Conservation (phyloP, 35 echinoderm and acorn worm species). For the Holothuria glaberrima region DNA sequence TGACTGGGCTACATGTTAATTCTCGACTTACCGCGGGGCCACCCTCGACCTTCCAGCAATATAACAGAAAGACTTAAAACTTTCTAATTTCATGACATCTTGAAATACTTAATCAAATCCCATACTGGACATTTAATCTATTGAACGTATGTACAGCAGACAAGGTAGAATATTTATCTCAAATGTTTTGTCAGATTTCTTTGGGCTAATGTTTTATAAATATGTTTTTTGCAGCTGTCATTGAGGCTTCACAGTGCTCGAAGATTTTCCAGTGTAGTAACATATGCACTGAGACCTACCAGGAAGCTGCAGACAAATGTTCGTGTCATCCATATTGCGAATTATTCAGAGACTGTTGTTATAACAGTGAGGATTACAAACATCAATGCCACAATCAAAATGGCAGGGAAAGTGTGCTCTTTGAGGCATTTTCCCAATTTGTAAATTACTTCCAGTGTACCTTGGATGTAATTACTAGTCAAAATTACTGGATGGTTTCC, state of each 20-base stretch:
- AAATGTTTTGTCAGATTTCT: no score
- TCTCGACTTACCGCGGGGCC: no score
- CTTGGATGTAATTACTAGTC: neutral
- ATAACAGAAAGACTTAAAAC: no score
- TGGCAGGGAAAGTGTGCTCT: neutral
- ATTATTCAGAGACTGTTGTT: slow-evolving; percentile 34
- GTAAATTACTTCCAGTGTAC: slow-evolving; percentile 22
- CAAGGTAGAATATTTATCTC: no score
- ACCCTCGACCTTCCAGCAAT: no score
- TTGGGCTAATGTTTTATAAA: neutral
- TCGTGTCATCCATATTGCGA: slow-evolving; percentile 45
- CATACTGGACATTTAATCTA: no score
- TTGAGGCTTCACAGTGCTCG: neutral
- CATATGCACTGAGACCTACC: neutral
- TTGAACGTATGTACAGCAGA: no score
- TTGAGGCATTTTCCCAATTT: neutral
- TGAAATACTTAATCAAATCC: no score
- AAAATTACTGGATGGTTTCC: slow-evolving; percentile 37
- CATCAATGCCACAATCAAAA: neutral
- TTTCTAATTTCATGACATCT: no score
- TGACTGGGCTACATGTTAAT: no score
- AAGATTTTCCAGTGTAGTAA: neutral
- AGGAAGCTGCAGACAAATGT: neutral
- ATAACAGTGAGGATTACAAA: neutral
- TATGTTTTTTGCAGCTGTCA: neutral